phyloP scores from a whole-genome alignment of 2,888 invertebrate genomes.

The Eupsilia transversa region DNA sequence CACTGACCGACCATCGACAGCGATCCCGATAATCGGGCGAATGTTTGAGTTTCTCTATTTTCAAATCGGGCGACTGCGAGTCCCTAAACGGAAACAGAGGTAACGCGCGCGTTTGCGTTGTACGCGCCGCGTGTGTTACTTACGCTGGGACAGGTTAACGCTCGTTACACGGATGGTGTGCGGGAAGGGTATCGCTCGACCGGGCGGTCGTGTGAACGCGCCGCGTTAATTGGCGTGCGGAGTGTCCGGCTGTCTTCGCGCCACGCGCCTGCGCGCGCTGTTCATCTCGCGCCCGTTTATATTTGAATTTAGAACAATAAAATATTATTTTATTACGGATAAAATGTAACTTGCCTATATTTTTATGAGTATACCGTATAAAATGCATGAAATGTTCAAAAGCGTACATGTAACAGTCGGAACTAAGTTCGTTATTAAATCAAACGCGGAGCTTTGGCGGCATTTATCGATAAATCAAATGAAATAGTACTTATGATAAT shows the following conservation, averaged over 20 bases:
- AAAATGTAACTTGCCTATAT: constrained; percentile 48
- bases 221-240: constrained; percentile 88
- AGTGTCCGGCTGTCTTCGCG: constrained; percentile 85
- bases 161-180: constrained; percentile 73
- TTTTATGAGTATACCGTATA: constrained; percentile 53
- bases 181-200: constrained; percentile 75
- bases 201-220: constrained; percentile 85
- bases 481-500: constrained; percentile 31
- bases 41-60: constrained; percentile 90
- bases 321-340: constrained; percentile 71
- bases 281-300: constrained; percentile 76
- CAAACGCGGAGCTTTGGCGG: constrained; percentile 46
- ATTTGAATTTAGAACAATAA: constrained; percentile 82
- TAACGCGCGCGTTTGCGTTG: constrained; percentile 80
- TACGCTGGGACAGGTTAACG: constrained; percentile 73
- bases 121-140: constrained; percentile 62
- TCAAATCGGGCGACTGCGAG: constrained; percentile 83
- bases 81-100: constrained; percentile 69
- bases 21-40: constrained; percentile 88
- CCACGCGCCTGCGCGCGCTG: constrained; percentile 82
- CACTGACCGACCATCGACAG: constrained; percentile 89
- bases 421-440: constrained; percentile 55
- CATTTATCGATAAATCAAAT: constrained; percentile 39
- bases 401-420: constrained; percentile 46
- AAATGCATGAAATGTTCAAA: constrained; percentile 60